These are phyloP conservation scores for Silurus lanzhouensis DNA, from an alignment of 2,797 vertebrate species.

Conservation along the genomic window DNA sequence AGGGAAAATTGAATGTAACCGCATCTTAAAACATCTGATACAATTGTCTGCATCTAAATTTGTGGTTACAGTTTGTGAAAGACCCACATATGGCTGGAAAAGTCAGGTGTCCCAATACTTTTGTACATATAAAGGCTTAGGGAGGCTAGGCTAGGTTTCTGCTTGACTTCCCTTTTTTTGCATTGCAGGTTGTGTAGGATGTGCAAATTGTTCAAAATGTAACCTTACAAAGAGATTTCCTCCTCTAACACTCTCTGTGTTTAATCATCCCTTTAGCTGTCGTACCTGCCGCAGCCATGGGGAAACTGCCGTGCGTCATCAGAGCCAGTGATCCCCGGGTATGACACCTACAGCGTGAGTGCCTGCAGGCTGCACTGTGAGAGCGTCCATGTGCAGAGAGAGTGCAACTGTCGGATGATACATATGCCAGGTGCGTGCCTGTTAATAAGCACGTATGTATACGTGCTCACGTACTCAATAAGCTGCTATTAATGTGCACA, in stretches of 20 bases:
- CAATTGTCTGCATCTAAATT: too few relatives aligned
- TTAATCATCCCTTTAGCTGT: conserved; percentile 76
- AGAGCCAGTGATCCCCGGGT: conserved; percentile 89
- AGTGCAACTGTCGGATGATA: conserved; percentile 95
- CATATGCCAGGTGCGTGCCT: conserved; percentile 91
- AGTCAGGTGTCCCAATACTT: too few relatives aligned
- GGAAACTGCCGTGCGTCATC: conserved; percentile 90
- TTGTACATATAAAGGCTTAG: too few relatives aligned
- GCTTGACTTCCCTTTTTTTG: neutral
- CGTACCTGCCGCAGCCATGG: conserved; percentile 97
- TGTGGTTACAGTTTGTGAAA: too few relatives aligned
- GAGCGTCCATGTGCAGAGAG: conserved; percentile 86
- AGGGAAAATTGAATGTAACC: too few relatives aligned
- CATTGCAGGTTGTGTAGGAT: neutral
- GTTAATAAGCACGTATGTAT: neutral
- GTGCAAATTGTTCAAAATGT: neutral
- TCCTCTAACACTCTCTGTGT: conserved; percentile 26
- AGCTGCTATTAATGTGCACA: conserved; percentile 10
- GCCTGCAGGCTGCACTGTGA: conserved; percentile 95
- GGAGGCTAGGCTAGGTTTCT: too few relatives aligned
- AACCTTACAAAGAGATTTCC: neutral
- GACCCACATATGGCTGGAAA: too few relatives aligned
- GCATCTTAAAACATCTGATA: too few relatives aligned
- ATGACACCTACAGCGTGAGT: conserved; percentile 93
- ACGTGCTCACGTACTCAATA: neutral